Conservation (phyloP, 2,888 invertebrate species). For the Sphaerophoria taeniata region DNA sequence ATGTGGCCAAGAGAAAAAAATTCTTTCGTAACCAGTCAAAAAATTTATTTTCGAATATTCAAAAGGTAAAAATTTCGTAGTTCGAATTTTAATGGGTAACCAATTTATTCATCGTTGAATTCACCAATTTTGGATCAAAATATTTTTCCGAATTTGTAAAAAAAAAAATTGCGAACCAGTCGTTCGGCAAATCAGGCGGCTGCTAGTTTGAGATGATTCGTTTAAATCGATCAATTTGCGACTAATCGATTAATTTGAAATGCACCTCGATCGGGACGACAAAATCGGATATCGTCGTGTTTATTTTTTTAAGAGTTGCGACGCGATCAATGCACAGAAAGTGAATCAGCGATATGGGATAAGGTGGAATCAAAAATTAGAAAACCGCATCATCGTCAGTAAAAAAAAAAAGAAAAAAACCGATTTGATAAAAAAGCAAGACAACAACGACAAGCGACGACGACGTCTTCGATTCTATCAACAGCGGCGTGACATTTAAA, state of each 20-base stretch:
- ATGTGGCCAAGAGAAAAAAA: constrained; percentile 28
- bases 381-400: constrained; percentile 55
- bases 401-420: constrained; percentile 5
- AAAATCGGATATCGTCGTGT: constrained; percentile 1
- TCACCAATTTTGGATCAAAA: constrained; percentile 57
- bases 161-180: constrained; percentile 26
- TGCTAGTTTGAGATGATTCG: constrained; percentile 77
- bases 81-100: constrained; percentile 43
- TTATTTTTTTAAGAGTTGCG: constrained; percentile 34
- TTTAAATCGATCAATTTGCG: constrained; percentile 82
- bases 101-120: constrained; percentile 42
- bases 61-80: constrained; percentile 30
- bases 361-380: constrained; percentile 64
- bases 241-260: constrained; percentile 79
- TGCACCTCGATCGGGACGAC: constrained; percentile 57
- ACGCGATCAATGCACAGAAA: constrained; percentile 25
- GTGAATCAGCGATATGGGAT: constrained; percentile 63
- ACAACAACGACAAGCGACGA: constrained; percentile 29
- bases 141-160: constrained; percentile 4
- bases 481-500: constrained; percentile 57
- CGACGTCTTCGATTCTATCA: constrained; percentile 54
- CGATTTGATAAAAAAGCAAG: not conserved
- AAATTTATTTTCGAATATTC: constrained; percentile 26
- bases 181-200: constrained; percentile 32
- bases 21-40: constrained; percentile 65